Percentiles rank a stretch among this genome's conserved stretches.
Evolutionary conservation across 1,140 invertebrate species (phyloP).

Genomic region (Drosophila funebris): DNA sequence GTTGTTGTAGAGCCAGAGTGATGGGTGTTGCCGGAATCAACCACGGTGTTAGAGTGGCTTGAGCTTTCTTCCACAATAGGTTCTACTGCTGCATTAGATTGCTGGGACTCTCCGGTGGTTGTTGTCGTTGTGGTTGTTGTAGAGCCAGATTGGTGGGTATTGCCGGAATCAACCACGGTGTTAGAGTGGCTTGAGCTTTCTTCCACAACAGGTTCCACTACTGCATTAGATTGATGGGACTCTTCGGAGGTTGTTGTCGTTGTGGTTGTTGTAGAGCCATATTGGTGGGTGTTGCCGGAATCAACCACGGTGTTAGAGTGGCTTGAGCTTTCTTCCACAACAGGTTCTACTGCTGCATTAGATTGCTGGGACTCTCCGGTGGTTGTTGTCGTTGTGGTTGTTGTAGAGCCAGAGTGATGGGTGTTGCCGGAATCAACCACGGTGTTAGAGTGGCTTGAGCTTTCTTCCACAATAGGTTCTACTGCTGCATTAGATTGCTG

Average conservation of each 20-base stretch:
- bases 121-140: conserved; percentile 10
- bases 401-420: background rate
- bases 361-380: background rate
- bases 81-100: background rate
- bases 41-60: background rate
- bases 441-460: background rate
- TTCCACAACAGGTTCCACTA: background rate
- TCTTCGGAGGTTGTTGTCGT: conserved; percentile 5
- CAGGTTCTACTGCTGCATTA: background rate
- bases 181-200: background rate
- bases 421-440: background rate
- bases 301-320: background rate
- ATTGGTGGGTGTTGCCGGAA: conserved; percentile 4
- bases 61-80: background rate
- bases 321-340: background rate
- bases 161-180: conserved; percentile 1
- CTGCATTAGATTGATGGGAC: background rate
- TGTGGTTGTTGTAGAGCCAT: conserved; percentile 13
- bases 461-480: background rate
- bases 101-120: background rate
- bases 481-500: no score
- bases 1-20: conserved; percentile 5
- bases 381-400: conserved; percentile 1
- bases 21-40: background rate
- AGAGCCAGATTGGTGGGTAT: background rate